phyloP scores from a whole-genome alignment of 2,888 invertebrate species.

The Megalurothrips usitatus region DNA sequence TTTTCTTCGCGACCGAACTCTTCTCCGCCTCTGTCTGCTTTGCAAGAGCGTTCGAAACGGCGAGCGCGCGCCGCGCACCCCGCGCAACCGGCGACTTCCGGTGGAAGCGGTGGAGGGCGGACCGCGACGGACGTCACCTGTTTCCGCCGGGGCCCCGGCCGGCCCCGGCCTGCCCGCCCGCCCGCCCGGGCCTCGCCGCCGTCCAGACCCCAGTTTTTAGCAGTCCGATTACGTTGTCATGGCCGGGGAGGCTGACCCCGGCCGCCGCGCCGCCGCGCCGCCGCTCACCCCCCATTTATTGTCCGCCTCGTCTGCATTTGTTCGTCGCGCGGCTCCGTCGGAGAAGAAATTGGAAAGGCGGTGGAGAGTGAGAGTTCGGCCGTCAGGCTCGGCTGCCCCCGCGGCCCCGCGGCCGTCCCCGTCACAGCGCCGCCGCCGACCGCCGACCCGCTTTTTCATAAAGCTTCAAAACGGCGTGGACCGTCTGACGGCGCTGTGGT shows the following conservation, averaged over 20 bases:
- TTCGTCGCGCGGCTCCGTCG: not conserved
- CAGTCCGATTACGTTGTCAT: too few relatives aligned
- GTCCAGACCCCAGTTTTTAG: too few relatives aligned
- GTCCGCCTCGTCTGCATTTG: not conserved
- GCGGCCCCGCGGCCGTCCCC: not conserved
- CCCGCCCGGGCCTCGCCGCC: too few relatives aligned
- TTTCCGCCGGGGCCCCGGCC: not conserved
- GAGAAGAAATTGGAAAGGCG: too few relatives aligned
- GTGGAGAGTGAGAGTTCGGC: too few relatives aligned
- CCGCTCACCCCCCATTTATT: too few relatives aligned
- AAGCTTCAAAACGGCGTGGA: not conserved
- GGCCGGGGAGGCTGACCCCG: too few relatives aligned
- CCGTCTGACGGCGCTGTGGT: too few relatives aligned
- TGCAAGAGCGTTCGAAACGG: not conserved
- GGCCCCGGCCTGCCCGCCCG: too few relatives aligned
- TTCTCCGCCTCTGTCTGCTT: not conserved
- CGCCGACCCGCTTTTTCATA: constrained; percentile 7
- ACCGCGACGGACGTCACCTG: not conserved
- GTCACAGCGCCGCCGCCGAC: not conserved
- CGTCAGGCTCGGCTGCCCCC: not conserved
- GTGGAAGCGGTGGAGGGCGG: not conserved
- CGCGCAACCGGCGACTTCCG: not conserved
- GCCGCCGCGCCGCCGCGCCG: too few relatives aligned
- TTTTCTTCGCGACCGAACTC: not conserved
- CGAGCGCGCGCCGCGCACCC: not conserved